These are phyloP conservation scores for Anolis sagrei DNA, from an alignment of 2,113 vertebrate genomes.

Conservation along the genomic window DNA sequence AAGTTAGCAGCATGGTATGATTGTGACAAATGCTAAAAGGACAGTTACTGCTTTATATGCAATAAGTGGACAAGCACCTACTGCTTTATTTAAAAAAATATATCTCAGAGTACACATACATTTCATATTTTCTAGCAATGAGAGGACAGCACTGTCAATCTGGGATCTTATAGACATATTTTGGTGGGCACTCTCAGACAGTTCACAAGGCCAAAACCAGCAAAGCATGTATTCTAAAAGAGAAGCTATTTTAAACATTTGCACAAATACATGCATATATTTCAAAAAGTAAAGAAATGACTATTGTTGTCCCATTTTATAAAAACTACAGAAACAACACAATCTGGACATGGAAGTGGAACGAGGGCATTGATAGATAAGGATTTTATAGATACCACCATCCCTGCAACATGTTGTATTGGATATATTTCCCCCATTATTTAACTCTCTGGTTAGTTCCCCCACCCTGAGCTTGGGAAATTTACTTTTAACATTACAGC, in stretches of 20 bases:
- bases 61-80: fast-evolving
- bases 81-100: not conserved
- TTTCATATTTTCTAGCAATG: not conserved
- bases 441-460: not conserved
- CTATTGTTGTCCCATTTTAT: too few species aligned
- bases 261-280: too few species aligned
- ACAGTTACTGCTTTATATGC: fast-evolving
- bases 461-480: too few species aligned
- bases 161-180: not conserved
- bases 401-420: too few species aligned
- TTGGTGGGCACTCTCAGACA: not conserved
- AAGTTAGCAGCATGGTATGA: not conserved
- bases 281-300: too few species aligned
- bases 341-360: too few species aligned
- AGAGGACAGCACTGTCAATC: not conserved
- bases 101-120: not conserved
- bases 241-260: too few species aligned
- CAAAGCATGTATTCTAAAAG: too few species aligned
- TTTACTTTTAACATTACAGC: too few species aligned
- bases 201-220: not conserved
- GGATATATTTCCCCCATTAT: not conserved
- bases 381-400: too few species aligned
- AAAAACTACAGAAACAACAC: too few species aligned
- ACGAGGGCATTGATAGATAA: too few species aligned
- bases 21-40: not conserved